phyloP scores from a whole-genome alignment of 2,797 vertebrate genomes.

The Pseudotriccus pelzelni region DNA sequence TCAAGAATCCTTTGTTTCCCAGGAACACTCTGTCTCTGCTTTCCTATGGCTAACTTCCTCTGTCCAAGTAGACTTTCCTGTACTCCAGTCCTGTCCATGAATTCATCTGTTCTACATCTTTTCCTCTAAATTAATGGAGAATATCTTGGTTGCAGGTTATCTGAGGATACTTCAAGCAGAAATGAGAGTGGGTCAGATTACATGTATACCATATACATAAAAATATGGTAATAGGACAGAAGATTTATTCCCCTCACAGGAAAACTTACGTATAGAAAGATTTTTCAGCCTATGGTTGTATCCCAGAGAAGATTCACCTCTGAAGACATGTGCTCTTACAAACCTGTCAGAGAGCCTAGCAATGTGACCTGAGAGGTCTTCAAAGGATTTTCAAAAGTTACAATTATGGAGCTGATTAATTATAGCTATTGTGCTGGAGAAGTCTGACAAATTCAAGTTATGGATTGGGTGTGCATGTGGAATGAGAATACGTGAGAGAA shows the following conservation, averaged over 20 bases:
- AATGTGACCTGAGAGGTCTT: background rate
- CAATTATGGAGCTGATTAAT: background rate
- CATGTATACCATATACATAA: background rate
- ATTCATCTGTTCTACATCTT: background rate
- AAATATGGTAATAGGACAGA: background rate
- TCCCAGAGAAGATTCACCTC: background rate
- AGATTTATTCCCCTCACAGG: background rate
- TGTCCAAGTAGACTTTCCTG: background rate
- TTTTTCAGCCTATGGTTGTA: background rate
- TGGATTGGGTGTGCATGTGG: background rate
- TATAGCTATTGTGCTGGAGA: background rate
- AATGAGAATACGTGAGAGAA: background rate
- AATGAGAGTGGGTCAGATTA: background rate
- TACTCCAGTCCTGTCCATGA: background rate
- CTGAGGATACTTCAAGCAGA: background rate
- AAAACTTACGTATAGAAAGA: background rate
- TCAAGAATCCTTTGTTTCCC: background rate
- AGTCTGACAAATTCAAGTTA: background rate
- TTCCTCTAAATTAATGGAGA: background rate
- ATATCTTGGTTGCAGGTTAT: background rate
- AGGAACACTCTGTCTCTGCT: background rate
- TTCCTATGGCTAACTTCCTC: background rate
- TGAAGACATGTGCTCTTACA: background rate
- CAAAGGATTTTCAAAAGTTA: background rate
- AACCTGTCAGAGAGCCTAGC: background rate